Percentiles rank a stretch among this genome's conserved stretches.
Evolutionary conservation across 2,113 vertebrate species (phyloP).

Genomic region (Oncorhynchus clarkii): DNA sequence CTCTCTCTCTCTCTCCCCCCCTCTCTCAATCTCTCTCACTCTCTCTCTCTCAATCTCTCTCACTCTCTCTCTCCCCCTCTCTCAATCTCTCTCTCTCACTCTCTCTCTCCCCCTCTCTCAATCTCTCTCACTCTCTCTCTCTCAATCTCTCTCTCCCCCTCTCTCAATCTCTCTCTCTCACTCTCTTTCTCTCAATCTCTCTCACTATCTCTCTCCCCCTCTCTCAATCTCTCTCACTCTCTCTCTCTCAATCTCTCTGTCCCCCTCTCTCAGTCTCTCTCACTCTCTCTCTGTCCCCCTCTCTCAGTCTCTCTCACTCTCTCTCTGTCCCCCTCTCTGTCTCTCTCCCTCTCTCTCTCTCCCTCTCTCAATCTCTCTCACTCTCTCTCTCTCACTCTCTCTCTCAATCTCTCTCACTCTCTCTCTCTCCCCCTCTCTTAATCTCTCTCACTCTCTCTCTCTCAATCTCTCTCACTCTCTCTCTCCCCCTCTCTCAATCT

Average conservation of each 20-base stretch:
- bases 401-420: background rate
- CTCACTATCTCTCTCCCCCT: background rate
- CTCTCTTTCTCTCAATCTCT: background rate
- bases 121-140: background rate
- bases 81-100: no score
- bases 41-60: background rate
- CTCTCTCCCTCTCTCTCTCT: background rate
- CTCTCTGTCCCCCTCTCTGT: no score
- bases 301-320: no score
- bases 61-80: background rate
- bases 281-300: background rate
- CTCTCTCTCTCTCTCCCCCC: no score
- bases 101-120: no score
- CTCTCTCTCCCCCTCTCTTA: no score
- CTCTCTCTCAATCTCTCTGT: no score
- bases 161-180: background rate
- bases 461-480: background rate
- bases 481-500: background rate
- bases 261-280: background rate
- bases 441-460: background rate
- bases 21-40: no score
- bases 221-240: background rate
- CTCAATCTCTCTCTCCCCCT: no score
- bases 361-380: background rate
- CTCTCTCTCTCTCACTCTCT: background rate